These are phyloP conservation scores for Thalassaphorura encarpata DNA, from an alignment of 1,140 invertebrate species.

Conservation along the genomic window DNA sequence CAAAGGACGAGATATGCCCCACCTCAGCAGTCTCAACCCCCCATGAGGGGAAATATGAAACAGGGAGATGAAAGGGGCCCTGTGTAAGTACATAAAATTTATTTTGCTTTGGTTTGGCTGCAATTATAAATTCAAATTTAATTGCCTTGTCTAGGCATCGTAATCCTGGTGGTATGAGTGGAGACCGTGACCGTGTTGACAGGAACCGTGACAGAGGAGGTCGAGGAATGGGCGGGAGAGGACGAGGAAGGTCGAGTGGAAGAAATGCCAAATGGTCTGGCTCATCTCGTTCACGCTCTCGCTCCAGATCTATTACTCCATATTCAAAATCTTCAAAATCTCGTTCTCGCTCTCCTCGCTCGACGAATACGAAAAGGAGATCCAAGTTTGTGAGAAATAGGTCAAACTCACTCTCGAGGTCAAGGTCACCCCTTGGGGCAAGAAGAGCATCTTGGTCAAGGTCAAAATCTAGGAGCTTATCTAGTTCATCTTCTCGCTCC, in stretches of 20 bases:
- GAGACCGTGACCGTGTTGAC: no score
- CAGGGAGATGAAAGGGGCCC: neutral
- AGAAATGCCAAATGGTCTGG: constrained; percentile 36
- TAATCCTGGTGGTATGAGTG: no score
- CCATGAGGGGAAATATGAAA: no score
- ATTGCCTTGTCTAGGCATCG: no score
- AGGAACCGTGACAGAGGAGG: no score
- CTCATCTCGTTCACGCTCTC: neutral
- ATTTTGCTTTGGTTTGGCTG: no score
- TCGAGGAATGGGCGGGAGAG: no score
- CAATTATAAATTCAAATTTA: no score
- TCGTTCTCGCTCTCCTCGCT: constrained; percentile 2
- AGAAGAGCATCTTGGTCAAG: constrained; percentile 5
- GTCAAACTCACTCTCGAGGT: constrained; percentile 9
- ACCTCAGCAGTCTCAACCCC: no score
- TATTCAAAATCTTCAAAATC: constrained; percentile 12
- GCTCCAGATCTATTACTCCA: constrained; percentile 10
- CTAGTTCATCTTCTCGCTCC: constrained; percentile 14
- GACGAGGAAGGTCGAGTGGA: neutral
- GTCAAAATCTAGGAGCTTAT: constrained; percentile 8
- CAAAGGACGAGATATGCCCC: constrained; percentile 26
- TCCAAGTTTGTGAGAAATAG: constrained; percentile 20
- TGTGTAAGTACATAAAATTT: no score
- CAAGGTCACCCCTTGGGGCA: neutral
- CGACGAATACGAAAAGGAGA: constrained; percentile 9